Conservation (phyloP, 2,888 invertebrate genomes). For the Patella depressa region DNA sequence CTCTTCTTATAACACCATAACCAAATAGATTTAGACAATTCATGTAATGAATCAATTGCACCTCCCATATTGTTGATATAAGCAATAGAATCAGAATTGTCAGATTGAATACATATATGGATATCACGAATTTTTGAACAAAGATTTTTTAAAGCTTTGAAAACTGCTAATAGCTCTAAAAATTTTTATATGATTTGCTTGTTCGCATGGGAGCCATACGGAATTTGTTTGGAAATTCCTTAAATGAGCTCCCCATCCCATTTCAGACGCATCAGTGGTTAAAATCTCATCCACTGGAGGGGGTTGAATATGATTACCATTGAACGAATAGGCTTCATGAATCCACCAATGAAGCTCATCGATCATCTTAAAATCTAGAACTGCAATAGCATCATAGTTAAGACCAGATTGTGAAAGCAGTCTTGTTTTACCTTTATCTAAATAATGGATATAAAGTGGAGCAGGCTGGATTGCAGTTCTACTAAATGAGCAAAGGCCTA, state of each 20-base stretch:
- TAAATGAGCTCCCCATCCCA: too few species aligned
- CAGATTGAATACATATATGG: conserved; percentile 15
- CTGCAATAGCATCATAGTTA: background rate
- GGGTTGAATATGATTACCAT: background rate
- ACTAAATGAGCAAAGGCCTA: background rate
- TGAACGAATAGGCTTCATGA: background rate
- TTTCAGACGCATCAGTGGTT: too few species aligned
- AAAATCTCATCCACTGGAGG: background rate
- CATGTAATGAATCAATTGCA: conserved; percentile 1
- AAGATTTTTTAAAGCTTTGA: background rate
- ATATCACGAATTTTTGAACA: background rate
- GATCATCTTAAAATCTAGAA: background rate
- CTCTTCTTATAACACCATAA: conserved; percentile 28
- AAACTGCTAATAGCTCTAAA: background rate
- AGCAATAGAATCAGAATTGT: conserved; percentile 31
- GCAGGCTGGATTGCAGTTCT: background rate
- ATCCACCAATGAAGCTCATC: background rate
- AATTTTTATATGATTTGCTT: background rate
- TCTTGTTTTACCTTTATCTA: background rate
- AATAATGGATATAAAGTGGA: background rate
- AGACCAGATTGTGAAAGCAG: background rate
- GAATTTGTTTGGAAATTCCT: background rate
- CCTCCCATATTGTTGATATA: conserved; percentile 34
- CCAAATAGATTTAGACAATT: conserved; percentile 22
- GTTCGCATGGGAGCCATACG: background rate